Evolutionary conservation across 2,797 vertebrate genomes (phyloP), one percentile per base, ranked within the genome.

Genomic region (Orientallactaga sibirica): DNA sequence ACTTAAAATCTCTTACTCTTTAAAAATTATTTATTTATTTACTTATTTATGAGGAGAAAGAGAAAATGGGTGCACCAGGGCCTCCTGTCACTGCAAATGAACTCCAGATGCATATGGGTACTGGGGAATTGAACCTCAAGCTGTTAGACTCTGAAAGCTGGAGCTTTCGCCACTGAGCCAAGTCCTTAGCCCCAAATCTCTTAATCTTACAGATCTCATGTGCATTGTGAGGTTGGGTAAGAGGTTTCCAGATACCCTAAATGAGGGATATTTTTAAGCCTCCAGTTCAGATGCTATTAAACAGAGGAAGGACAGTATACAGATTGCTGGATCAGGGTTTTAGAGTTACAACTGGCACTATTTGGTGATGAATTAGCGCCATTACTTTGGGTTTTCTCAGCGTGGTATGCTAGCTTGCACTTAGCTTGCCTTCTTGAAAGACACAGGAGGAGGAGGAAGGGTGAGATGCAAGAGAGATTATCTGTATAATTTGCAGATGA

Each of bases 311-410:
- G 64, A 70, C 9, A 19, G 10, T 43, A 68, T 5, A 14, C 0
- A 33, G 7, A 9, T 48, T 52, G 62, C 27, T 64, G 7, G 68
- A 33, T 78, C 48, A 27, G 62, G 76, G 10, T 91, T 93, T 86
- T 55, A n/a, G 62, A 71, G 29, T 41, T 73, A 18, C 4, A 76
- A 1, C 43, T 64, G 75, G 25, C 19, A 37, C 74, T 70, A 12
- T 80, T 43, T 52, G 68, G n/a, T 37, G 11, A 61, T 25, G 24
- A 52, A 29, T 70, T 84, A 88, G n/a, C 16, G 14, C 86, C 37
- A 14, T 24, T 12, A 18, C 33, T 89, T 96, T 74, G 74, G 82
- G 55, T 75, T 83, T 80, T 74, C 55, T 92, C 18, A 86, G 68
- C 73, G 24, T 43, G 3, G 29, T 82, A 0, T 93, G 18, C 89